Percentiles rank a stretch among this genome's conserved stretches.
Evolutionary conservation across 1,140 invertebrate genomes (phyloP).

Genomic region (Cyclina sinensis): DNA sequence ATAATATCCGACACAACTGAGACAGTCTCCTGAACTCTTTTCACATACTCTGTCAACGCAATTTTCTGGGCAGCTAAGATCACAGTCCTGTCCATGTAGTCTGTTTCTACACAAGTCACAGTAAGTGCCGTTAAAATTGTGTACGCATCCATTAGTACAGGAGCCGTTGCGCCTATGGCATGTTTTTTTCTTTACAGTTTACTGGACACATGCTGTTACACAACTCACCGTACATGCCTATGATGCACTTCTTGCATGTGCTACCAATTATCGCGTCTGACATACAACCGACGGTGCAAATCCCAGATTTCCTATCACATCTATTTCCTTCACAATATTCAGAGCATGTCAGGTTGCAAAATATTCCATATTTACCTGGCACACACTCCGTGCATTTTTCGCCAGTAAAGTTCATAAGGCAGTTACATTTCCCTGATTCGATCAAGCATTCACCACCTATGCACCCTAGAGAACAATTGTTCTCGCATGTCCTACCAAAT

Average conservation of each 20-base stretch:
- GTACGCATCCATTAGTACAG: not conserved
- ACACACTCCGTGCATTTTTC: not conserved
- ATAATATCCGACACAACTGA: not conserved
- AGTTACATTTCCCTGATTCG: not conserved
- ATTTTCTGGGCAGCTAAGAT: not conserved
- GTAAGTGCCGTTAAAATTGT: not conserved
- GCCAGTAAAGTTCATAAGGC: not conserved
- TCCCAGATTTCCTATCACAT: not conserved
- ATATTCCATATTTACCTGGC: not conserved
- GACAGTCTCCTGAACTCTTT: not conserved
- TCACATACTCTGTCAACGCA: not conserved
- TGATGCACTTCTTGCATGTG: not conserved
- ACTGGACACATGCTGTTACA: not conserved
- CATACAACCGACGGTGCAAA: not conserved
- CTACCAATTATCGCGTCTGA: not conserved
- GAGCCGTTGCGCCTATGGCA: not conserved
- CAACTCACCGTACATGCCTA: not conserved
- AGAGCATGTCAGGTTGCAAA: not conserved
- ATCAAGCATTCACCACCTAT: not conserved
- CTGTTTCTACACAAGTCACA: not conserved
- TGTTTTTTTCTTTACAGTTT: not conserved
- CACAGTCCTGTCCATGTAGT: not conserved
- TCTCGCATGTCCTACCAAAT: not conserved
- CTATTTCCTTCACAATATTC: not conserved
- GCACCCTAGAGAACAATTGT: not conserved